Conservation (phyloP, 2,113 vertebrate genomes). For the Rhinopomastus cyanomelas region DNA sequence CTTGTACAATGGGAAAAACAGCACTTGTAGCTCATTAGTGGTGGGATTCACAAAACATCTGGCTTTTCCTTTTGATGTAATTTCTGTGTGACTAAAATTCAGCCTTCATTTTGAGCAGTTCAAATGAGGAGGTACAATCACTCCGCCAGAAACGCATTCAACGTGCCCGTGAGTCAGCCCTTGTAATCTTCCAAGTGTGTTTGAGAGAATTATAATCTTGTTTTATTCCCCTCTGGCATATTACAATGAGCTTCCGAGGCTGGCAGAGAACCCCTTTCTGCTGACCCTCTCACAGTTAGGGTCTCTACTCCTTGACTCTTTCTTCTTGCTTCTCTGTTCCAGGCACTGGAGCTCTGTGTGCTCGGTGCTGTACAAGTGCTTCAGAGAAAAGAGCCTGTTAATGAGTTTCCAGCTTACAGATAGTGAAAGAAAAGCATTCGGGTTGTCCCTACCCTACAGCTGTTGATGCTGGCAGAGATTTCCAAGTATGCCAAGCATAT, state of each 20-base stretch:
- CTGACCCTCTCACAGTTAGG: neutral
- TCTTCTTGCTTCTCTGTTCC: neutral
- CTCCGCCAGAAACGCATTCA: slow-evolving; percentile 12
- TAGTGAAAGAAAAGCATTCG: neutral
- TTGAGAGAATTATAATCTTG: neutral
- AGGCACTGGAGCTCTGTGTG: neutral
- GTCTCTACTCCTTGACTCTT: neutral
- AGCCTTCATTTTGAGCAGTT: slow-evolving; percentile 1
- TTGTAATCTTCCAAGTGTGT: neutral
- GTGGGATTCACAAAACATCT: slow-evolving; percentile 59
- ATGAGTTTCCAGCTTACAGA: neutral
- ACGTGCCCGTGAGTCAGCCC: neutral
- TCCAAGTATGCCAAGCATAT: neutral
- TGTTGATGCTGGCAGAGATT: neutral
- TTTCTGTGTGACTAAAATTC: slow-evolving; percentile 50
- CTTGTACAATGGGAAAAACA: slow-evolving; percentile 17
- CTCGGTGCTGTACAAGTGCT: neutral
- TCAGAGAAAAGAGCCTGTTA: neutral
- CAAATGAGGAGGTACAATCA: neutral
- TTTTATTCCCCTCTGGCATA: neutral
- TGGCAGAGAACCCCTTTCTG: neutral
- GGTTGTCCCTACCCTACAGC: neutral
- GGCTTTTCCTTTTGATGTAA: slow-evolving; percentile 61
- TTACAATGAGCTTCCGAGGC: neutral
- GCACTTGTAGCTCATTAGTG: slow-evolving; percentile 60